Conservation (phyloP, 2,888 invertebrate genomes). For the Hypsopygia costalis region DNA sequence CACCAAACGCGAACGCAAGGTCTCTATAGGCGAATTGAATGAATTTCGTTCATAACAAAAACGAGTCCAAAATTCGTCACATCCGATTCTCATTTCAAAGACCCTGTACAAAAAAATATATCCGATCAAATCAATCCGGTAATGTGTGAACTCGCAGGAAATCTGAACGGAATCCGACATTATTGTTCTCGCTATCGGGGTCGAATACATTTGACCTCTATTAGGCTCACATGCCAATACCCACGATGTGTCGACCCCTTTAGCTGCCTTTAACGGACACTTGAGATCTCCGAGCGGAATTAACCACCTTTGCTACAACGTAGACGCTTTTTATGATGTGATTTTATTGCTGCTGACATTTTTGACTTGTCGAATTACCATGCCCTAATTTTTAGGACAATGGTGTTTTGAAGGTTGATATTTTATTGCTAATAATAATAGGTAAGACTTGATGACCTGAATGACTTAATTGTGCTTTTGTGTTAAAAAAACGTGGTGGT, state of each 20-base stretch:
- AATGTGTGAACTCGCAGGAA: slow-evolving; percentile 3
- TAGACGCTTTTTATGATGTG: slow-evolving; percentile 3
- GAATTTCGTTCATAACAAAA: too few relatives aligned
- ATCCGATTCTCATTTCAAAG: too few relatives aligned
- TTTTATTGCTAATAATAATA: too few relatives aligned
- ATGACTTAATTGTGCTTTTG: too few relatives aligned
- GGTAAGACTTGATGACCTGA: too few relatives aligned
- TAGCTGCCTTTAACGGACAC: slow-evolving; percentile 6
- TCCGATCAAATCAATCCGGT: slow-evolving; percentile 4
- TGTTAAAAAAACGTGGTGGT: too few relatives aligned
- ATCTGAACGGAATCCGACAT: slow-evolving; percentile 7
- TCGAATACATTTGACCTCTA: slow-evolving; percentile 20
- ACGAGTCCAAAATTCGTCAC: background rate
- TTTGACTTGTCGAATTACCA: background rate
- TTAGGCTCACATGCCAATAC: slow-evolving; percentile 2
- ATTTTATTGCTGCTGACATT: slow-evolving; percentile 1
- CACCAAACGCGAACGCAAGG: too few relatives aligned
- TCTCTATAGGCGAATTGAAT: too few relatives aligned
- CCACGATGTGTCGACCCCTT: slow-evolving; percentile 6
- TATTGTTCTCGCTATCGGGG: slow-evolving; percentile 20
- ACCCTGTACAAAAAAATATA: background rate
- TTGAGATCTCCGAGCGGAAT: slow-evolving; percentile 1
- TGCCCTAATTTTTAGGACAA: slow-evolving; percentile 3
- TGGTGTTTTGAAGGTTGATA: too few relatives aligned
- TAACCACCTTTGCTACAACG: slow-evolving; percentile 3